These are phyloP conservation scores for Coluber constrictor DNA, from an alignment of 2,797 vertebrate species.

Conservation along the genomic window DNA sequence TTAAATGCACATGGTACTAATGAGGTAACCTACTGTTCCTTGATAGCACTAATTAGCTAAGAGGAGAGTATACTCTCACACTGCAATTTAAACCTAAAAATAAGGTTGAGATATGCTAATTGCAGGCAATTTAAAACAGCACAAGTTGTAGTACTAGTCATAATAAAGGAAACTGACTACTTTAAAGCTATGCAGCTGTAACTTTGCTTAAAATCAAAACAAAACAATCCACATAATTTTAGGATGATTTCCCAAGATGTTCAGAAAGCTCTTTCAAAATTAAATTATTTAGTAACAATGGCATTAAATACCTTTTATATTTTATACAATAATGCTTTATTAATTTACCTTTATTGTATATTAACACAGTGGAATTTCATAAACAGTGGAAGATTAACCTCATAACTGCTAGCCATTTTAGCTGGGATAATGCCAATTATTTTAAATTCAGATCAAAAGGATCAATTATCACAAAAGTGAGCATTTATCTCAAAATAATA, in stretches of 20 bases:
- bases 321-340: not conserved
- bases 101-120: slow-evolving; percentile 93
- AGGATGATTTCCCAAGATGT: slow-evolving; percentile 70
- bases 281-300: slow-evolving; percentile 27
- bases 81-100: slow-evolving; percentile 94
- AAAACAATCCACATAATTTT: slow-evolving; percentile 71
- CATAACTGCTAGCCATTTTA: slow-evolving; percentile 18
- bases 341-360: not conserved
- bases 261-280: slow-evolving; percentile 49
- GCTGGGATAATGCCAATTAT: slow-evolving; percentile 10
- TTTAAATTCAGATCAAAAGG: not conserved
- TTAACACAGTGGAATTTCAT: slow-evolving; percentile 16
- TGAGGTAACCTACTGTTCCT: slow-evolving; percentile 96
- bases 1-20: slow-evolving; percentile 97
- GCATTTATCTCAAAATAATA: not conserved
- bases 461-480: slow-evolving; percentile 18
- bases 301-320: not conserved
- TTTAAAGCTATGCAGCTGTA: slow-evolving; percentile 76
- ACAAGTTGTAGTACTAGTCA: slow-evolving; percentile 83
- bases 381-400: not conserved
- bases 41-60: slow-evolving; percentile 97
- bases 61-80: slow-evolving; percentile 87
- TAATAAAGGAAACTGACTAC: slow-evolving; percentile 80
- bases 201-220: slow-evolving; percentile 78
- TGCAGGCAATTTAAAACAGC: slow-evolving; percentile 86